Percentiles rank a stretch among this genome's conserved stretches.
These are phyloP conservation scores for Somateria mollissima DNA, from an alignment of 2,797 vertebrate species.

Conservation along the genomic window DNA sequence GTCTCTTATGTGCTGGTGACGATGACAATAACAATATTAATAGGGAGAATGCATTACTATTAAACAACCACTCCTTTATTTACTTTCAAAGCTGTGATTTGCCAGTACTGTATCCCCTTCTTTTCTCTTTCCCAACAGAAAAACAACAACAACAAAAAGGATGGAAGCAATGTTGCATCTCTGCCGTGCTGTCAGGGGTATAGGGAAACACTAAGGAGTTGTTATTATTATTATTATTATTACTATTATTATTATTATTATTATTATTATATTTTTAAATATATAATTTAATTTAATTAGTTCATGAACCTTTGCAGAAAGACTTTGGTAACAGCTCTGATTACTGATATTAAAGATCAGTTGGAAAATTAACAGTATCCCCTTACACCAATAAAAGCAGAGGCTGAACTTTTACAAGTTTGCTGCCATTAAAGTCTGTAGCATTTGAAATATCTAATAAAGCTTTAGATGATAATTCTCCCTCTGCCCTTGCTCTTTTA, in stretches of 20 bases:
- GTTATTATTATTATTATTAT: too few relatives aligned
- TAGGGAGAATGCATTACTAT: neutral
- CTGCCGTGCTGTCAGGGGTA: too few relatives aligned
- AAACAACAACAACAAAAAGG: neutral
- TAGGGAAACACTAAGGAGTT: too few relatives aligned
- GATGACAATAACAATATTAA: slow-evolving; percentile 10
- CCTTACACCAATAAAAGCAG: neutral
- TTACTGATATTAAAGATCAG: neutral
- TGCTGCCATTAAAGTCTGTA: slow-evolving; percentile 19
- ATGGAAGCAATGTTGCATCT: too few relatives aligned
- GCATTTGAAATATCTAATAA: slow-evolving; percentile 43
- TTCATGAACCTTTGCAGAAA: neutral
- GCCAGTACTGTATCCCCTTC: neutral
- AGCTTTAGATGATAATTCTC: slow-evolving; percentile 31
- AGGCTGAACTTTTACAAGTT: slow-evolving; percentile 4
- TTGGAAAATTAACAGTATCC: neutral
- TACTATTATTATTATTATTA: too few relatives aligned
- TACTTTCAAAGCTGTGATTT: neutral
- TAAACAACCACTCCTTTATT: neutral
- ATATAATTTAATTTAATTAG: neutral
- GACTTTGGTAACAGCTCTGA: neutral
- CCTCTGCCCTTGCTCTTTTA: neutral
- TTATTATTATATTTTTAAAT: neutral
- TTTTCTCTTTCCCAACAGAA: neutral
- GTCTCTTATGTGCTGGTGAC: neutral